A percentile compares a stretch with the other conserved stretches of the same genome.
phyloP scores from a whole-genome alignment of 1,140 invertebrate genomes.

The Drosophila tsacasi region DNA sequence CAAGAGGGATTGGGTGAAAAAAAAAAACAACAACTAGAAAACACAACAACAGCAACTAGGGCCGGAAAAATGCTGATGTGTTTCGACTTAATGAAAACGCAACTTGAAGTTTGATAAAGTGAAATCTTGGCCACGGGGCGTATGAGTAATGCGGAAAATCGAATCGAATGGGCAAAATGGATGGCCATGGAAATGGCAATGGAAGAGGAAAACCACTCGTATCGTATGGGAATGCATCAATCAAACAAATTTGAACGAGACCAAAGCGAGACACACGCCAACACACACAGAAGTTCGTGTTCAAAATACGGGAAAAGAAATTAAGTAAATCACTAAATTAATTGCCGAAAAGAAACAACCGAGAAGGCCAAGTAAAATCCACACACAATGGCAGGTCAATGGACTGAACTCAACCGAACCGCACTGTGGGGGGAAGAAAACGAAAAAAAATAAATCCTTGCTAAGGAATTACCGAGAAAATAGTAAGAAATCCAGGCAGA shows the following conservation, averaged over 20 bases:
- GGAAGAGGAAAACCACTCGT: slow-evolving; percentile 20
- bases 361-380: slow-evolving; percentile 10
- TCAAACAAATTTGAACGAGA: slow-evolving; percentile 29
- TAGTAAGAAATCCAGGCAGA: background rate
- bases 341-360: slow-evolving; percentile 38
- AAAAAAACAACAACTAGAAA: too few relatives aligned
- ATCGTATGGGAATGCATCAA: slow-evolving; percentile 37
- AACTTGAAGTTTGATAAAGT: slow-evolving; percentile 62
- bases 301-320: slow-evolving; percentile 44
- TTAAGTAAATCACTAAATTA: slow-evolving; percentile 72
- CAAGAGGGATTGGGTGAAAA: slow-evolving; percentile 7
- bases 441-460: background rate
- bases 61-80: slow-evolving; percentile 35
- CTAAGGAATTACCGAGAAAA: background rate
- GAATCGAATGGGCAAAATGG: slow-evolving; percentile 11
- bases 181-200: background rate
- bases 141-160: slow-evolving; percentile 30
- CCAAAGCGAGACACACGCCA: background rate
- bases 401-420: slow-evolving; percentile 27
- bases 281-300: background rate
- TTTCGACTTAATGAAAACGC: slow-evolving; percentile 64
- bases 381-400: slow-evolving; percentile 33
- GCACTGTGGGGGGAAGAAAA: slow-evolving; percentile 25
- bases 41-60: background rate
- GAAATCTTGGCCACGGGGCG: slow-evolving; percentile 37